phyloP scores from a whole-genome alignment of 2,888 invertebrate species.

The Gymnosoma rotundatum region DNA sequence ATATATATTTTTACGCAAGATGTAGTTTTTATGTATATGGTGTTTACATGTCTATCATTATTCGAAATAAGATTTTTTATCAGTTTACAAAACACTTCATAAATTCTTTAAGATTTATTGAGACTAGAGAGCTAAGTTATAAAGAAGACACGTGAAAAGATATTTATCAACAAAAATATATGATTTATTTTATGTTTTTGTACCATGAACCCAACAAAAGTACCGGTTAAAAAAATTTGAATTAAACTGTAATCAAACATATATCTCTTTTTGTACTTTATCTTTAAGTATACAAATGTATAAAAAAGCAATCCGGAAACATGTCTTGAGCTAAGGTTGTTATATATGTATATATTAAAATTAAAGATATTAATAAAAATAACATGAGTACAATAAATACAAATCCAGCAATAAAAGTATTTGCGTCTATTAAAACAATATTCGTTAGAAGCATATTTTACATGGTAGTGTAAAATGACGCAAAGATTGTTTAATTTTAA shows the following conservation, averaged over 20 bases:
- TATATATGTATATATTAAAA: slow-evolving; percentile 10
- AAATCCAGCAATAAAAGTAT: neutral
- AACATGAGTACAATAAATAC: slow-evolving; percentile 11
- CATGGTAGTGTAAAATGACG: neutral
- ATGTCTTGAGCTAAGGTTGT: neutral
- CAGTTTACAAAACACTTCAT: no score
- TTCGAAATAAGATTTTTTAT: no score
- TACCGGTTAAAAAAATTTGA: no score
- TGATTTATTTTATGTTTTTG: no score
- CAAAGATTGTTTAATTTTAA: neutral
- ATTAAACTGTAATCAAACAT: no score
- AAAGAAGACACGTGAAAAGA: neutral
- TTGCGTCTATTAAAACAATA: neutral
- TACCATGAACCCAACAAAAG: no score
- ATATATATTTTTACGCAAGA: slow-evolving; percentile 15
- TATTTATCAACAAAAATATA: no score
- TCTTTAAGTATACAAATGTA: neutral
- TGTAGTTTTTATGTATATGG: neutral
- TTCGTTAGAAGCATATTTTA: neutral
- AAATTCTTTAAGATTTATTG: neutral
- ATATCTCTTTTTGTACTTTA: neutral
- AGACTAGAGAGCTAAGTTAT: neutral
- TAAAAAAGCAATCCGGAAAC: no score
- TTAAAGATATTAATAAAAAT: slow-evolving; percentile 22
- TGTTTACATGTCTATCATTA: no score